phyloP scores from a whole-genome alignment of 2,797 vertebrate genomes.

The Rousettus madagascariensis region DNA sequence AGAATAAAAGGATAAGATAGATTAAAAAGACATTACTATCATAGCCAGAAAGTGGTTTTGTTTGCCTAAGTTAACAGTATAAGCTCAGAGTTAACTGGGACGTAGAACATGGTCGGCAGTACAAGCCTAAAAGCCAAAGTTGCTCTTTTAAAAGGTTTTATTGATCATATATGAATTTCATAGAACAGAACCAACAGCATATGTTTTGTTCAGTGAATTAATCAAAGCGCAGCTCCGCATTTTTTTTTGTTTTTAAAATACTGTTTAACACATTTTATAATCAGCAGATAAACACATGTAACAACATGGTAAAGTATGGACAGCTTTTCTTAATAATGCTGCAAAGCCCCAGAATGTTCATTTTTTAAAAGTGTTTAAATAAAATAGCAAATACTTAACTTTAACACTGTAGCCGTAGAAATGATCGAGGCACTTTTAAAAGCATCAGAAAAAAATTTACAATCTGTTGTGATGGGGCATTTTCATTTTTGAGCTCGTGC shows the following conservation, averaged over 20 bases:
- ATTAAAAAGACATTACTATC: conserved; percentile 59
- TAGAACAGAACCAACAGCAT: conserved; percentile 89
- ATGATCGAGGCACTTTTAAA: conserved; percentile 74
- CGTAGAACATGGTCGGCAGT: conserved; percentile 72
- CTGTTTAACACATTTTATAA: conserved; percentile 90
- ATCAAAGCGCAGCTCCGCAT: conserved; percentile 88
- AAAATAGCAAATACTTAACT: conserved; percentile 66
- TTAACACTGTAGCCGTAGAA: conserved; percentile 72
- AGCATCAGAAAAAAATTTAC: conserved; percentile 64
- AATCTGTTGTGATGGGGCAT: conserved; percentile 75
- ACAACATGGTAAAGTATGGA: conserved; percentile 87
- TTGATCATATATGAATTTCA: conserved; percentile 88
- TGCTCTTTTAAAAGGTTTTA: conserved; percentile 87
- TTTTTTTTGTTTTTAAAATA: conserved; percentile 89
- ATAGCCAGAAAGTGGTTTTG: conserved; percentile 69
- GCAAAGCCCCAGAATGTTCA: conserved; percentile 69
- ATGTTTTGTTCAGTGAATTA: conserved; percentile 90
- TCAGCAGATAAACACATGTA: conserved; percentile 89
- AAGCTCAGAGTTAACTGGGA: conserved; percentile 53
- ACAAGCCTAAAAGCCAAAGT: conserved; percentile 82
- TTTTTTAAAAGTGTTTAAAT: conserved; percentile 63
- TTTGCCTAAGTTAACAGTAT: conserved; percentile 69
- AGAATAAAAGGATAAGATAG: conserved; percentile 70
- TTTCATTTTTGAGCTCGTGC: conserved; percentile 72
- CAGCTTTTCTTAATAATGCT: conserved; percentile 86